Conservation (phyloP, 2,113 vertebrate genomes). For the Illadopsis cleaveri region DNA sequence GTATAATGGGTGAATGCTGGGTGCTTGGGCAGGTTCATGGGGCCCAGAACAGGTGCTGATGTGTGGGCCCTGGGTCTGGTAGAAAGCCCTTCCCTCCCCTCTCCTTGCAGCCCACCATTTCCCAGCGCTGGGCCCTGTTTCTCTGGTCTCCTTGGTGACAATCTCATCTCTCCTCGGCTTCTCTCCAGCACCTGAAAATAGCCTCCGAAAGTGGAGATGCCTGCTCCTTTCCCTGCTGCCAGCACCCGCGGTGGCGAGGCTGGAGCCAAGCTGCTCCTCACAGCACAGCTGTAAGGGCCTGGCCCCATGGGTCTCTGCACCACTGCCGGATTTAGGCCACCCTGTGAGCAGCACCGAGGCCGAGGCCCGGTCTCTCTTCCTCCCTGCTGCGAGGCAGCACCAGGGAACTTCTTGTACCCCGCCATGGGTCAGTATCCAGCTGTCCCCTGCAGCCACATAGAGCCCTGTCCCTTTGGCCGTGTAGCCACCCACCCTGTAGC, state of each 20-base stretch:
- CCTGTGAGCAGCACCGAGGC: background rate
- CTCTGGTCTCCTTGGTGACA: slow-evolving; percentile 56
- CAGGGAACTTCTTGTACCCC: accelerated
- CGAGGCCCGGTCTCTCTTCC: background rate
- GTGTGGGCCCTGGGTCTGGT: background rate
- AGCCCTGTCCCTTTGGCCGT: background rate
- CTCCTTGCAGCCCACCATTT: background rate
- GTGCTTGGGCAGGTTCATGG: too few relatives aligned
- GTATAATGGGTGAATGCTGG: too few relatives aligned
- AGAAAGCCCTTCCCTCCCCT: background rate
- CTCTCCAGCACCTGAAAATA: slow-evolving; percentile 65
- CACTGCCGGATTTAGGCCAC: accelerated
- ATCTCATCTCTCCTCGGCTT: slow-evolving; percentile 49
- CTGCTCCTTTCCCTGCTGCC: background rate
- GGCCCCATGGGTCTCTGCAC: background rate
- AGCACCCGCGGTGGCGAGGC: background rate
- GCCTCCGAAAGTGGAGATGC: slow-evolving; percentile 62
- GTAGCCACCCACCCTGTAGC: background rate
- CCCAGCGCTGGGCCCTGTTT: background rate
- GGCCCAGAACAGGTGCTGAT: background rate
- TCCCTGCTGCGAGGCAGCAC: background rate
- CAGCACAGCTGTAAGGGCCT: background rate
- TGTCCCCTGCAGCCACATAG: background rate
- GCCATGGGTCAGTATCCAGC: accelerated
- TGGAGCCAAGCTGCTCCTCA: background rate